Percentiles rank a stretch among this genome's conserved stretches.
These are phyloP conservation scores for Aptenodytes forsteri DNA, from an alignment of 2,113 vertebrate species.

Conservation along the genomic window DNA sequence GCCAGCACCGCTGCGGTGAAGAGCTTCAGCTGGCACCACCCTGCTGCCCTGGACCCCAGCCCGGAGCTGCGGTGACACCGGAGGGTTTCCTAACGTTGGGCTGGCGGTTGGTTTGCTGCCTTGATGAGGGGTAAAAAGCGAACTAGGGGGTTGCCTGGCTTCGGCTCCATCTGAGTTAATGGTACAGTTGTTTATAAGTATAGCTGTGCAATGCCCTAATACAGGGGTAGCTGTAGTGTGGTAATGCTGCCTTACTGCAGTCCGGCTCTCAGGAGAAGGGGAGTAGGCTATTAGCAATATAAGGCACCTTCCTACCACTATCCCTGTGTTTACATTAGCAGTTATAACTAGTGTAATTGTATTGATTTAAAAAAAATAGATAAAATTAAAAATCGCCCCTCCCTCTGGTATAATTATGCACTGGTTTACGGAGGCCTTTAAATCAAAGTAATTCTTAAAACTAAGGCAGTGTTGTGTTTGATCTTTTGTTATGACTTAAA, in stretches of 20 bases:
- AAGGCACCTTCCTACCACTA: not conserved
- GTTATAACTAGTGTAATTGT: not conserved
- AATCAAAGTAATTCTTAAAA: not conserved
- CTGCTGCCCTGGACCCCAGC: not conserved
- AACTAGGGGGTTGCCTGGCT: not conserved
- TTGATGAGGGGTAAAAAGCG: not conserved
- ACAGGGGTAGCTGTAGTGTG: not conserved
- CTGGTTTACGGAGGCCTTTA: not conserved
- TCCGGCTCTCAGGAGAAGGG: not conserved
- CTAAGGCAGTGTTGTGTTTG: not conserved
- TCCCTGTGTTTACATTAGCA: not conserved
- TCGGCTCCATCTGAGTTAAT: not conserved
- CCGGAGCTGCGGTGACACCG: not conserved
- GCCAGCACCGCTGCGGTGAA: accelerated
- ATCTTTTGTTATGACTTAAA: not conserved
- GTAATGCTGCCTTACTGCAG: accelerated
- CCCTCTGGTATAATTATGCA: not conserved
- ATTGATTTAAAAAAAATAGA: not conserved
- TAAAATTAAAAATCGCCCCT: not conserved
- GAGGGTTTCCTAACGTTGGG: accelerated
- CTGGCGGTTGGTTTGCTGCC: not conserved
- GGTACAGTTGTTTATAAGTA: not conserved
- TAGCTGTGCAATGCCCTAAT: accelerated
- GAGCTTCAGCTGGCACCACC: not conserved
- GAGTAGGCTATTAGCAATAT: not conserved